phyloP scores from a whole-genome alignment of 2,113 vertebrate species.

The Aptenodytes forsteri region DNA sequence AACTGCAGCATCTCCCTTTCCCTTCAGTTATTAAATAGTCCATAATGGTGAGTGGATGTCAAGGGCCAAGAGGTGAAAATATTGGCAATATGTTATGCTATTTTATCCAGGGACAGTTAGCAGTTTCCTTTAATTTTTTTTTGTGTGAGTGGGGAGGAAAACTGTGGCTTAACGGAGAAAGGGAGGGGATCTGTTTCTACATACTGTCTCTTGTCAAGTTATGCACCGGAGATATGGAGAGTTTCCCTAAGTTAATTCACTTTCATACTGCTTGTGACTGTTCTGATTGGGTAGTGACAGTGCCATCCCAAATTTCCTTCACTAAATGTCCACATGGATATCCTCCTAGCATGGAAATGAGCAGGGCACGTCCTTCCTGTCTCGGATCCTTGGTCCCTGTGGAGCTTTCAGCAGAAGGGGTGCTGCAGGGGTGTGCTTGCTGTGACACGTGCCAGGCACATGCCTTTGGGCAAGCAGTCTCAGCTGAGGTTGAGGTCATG shows the following conservation, averaged over 20 bases:
- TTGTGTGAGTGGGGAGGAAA: background rate
- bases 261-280: background rate
- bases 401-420: background rate
- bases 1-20: background rate
- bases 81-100: background rate
- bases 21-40: background rate
- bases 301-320: background rate
- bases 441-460: accelerated
- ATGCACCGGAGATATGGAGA: accelerated
- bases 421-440: background rate
- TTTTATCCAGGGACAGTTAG: background rate
- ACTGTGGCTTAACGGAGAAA: background rate
- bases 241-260: background rate
- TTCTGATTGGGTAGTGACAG: background rate
- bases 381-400: accelerated
- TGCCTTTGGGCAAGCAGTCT: background rate
- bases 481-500: background rate
- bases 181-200: background rate
- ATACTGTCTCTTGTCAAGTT: background rate
- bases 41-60: background rate
- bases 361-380: too few species aligned
- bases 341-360: background rate
- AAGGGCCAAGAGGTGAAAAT: background rate
- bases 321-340: background rate
- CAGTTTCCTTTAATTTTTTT: background rate